Evolutionary conservation across 2,113 vertebrate genomes (phyloP).

Genomic region (Perca schrenkii): DNA sequence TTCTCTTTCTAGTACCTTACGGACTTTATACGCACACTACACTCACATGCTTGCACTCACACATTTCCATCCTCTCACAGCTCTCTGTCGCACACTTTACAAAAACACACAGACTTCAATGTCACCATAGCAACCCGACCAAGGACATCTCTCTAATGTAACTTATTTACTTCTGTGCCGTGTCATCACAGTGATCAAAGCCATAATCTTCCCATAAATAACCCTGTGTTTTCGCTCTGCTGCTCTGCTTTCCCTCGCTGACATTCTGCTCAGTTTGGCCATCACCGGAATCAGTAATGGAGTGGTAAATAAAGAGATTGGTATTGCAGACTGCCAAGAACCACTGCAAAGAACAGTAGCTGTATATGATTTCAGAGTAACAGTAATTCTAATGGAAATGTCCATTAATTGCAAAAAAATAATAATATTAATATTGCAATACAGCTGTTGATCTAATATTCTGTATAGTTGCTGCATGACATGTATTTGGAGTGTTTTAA

Average conservation of each 20-base stretch:
- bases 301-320: constrained; percentile 49
- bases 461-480: background rate
- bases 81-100: constrained; percentile 25
- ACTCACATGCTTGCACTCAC: constrained; percentile 4
- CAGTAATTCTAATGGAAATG: constrained; percentile 12
- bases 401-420: background rate
- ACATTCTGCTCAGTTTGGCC: constrained; percentile 28
- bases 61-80: constrained; percentile 30
- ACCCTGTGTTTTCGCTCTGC: constrained; percentile 19
- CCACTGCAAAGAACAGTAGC: constrained; percentile 3
- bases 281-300: constrained; percentile 46
- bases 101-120: constrained; percentile 40
- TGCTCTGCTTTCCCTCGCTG: constrained; percentile 27
- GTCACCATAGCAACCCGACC: constrained; percentile 68
- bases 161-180: constrained; percentile 65
- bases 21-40: background rate
- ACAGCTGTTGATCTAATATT: constrained; percentile 11
- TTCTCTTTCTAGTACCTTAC: background rate
- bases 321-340: constrained; percentile 10
- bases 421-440: background rate
- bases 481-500: background rate
- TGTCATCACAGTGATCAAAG: constrained; percentile 71
- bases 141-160: constrained; percentile 68
- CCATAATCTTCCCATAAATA: constrained; percentile 62
- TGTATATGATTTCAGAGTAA: background rate